phyloP scores from a whole-genome alignment of 2,888 invertebrate genomes.

The Sacculina carcini region DNA sequence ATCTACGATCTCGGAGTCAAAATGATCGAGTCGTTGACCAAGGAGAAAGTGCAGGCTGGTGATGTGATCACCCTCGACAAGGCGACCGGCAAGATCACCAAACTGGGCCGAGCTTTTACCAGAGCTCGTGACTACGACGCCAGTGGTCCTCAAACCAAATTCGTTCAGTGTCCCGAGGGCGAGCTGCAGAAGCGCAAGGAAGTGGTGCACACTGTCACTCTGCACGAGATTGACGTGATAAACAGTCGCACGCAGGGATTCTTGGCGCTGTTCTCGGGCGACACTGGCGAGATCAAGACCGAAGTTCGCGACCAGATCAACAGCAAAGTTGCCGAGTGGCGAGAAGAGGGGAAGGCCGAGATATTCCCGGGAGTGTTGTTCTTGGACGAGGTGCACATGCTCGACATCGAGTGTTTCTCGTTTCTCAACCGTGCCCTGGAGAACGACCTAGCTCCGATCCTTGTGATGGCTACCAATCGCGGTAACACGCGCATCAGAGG shows the following conservation, averaged over 20 bases:
- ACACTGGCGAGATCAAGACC: constrained; percentile 93
- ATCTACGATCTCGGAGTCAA: constrained; percentile 93
- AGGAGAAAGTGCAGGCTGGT: constrained; percentile 82
- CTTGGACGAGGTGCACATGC: constrained; percentile 92
- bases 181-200: constrained; percentile 94
- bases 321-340: constrained; percentile 88
- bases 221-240: constrained; percentile 99
- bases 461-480: constrained; percentile 96
- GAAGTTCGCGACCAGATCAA: constrained; percentile 97
- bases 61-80: constrained; percentile 97
- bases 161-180: constrained; percentile 95
- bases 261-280: constrained; percentile 87
- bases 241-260: constrained; percentile 96
- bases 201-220: constrained; percentile 81
- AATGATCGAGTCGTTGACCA: constrained; percentile 86
- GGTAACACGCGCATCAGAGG: constrained; percentile 78
- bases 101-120: constrained; percentile 76
- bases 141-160: constrained; percentile 50
- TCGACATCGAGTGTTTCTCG: constrained; percentile 97
- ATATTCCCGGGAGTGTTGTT: constrained; percentile 94
- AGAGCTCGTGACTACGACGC: constrained; percentile 94
- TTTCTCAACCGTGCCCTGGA: constrained; percentile 90
- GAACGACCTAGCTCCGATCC: constrained; percentile 85
- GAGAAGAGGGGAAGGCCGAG: constrained; percentile 97
- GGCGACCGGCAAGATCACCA: constrained; percentile 79